Conservation (phyloP, 1,140 invertebrate genomes). For the Lepidostoma basale region DNA sequence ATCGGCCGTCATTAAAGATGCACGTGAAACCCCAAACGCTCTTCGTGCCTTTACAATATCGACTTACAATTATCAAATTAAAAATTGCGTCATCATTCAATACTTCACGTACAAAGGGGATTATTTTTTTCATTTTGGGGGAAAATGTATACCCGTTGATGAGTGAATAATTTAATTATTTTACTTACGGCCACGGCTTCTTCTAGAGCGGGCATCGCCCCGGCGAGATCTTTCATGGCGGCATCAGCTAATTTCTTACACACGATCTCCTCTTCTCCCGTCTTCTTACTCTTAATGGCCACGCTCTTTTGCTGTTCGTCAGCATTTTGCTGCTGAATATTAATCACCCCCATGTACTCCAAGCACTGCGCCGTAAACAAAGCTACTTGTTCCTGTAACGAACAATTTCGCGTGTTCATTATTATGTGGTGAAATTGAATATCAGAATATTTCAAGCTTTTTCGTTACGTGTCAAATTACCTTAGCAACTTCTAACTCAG, state of each 20-base stretch:
- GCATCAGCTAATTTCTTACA: constrained; percentile 80
- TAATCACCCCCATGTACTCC: constrained; percentile 69
- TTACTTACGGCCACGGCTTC: constrained; percentile 73
- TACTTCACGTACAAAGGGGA: neutral
- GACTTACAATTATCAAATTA: too few relatives aligned
- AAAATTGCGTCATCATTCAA: too few relatives aligned
- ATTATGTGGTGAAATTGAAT: too few relatives aligned
- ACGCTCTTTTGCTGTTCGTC: constrained; percentile 78
- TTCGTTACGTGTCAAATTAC: constrained; percentile 48
- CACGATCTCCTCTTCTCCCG: constrained; percentile 77
- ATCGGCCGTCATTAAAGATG: too few relatives aligned
- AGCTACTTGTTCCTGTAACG: constrained; percentile 61
- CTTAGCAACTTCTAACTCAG: constrained; percentile 79
- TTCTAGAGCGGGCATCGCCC: constrained; percentile 83
- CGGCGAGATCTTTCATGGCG: constrained; percentile 78
- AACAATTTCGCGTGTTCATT: neutral
- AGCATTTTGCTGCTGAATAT: constrained; percentile 77
- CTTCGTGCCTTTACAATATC: too few relatives aligned
- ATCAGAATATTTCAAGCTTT: neutral
- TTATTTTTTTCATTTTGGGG: too few relatives aligned
- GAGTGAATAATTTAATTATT: neutral
- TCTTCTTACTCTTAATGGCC: constrained; percentile 69
- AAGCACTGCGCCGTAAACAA: constrained; percentile 78
- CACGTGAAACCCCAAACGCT: too few relatives aligned
- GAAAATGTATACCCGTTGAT: neutral